Base-by-base conservation (phyloP, 1,140 invertebrate genomes). In the Heliconius himera region DNA sequence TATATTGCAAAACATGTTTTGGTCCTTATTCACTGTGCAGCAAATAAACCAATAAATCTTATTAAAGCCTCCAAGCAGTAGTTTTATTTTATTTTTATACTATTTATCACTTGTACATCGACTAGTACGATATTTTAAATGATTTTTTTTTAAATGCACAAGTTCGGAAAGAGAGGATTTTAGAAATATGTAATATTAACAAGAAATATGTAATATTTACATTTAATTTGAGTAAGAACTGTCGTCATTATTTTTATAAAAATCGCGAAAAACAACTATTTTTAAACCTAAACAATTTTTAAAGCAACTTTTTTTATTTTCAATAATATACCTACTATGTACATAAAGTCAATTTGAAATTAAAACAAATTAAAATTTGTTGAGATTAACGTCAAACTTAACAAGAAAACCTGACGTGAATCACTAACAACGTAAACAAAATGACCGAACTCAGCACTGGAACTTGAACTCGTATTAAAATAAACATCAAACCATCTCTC, bases 401-500 rank as follows among this genome's bases (percentile, higher is more conserved):
- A 81, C 80, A 79, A 72, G 80, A 56, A 66, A 66, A 66, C 26
- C 79, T 79, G 81, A 84, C 78, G 82, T 93, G 90, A 93, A 90
- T 92, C 92, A 91, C 86, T 82, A 71, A 29, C 71, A 79, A 83
- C 82, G 84, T 90, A 90, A 90, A 91, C 87, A 91, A 89, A 93
- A 90, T 87, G 83, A 88, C 81, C 82, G 80, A 74, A 46, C 41
- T 16, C 13, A 36, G 54, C 74, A 82, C 87, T 87, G 81, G 83
- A 87, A 91, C 87, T 91, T 78, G 82, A 85, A 90, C 84, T 81
- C 41, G 84, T 78, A 87, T 86, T 89, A 91, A 91, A 90, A 90
- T 91, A 91, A 91, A 91, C 89, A 91, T 88, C 83, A 83, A 89
- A 91, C 81, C 83, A 87, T 87, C 82, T 86, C 85, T 86, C 85